Evolutionary conservation across 2,113 vertebrate species (phyloP).

Genomic region (Caracal caracal): DNA sequence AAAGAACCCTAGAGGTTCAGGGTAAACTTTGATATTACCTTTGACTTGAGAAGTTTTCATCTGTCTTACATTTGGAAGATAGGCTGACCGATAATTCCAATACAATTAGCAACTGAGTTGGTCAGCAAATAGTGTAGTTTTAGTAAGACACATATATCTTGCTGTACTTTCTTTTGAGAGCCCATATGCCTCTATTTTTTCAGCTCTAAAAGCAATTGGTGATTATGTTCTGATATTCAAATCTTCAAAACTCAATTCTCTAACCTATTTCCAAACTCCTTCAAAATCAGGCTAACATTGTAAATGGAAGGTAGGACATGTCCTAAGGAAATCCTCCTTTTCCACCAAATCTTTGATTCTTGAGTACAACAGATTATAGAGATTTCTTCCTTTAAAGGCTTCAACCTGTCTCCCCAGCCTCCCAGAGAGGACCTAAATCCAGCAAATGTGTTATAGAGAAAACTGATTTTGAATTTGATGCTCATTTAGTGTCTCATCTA

Average conservation of each 20-base stretch:
- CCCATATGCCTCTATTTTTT: not conserved
- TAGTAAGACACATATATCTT: not conserved
- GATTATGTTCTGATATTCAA: not conserved
- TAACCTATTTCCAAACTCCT: not conserved
- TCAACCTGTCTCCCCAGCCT: not conserved
- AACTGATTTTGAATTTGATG: not conserved
- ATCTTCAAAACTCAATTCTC: not conserved
- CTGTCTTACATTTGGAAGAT: not conserved
- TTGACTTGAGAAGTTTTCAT: not conserved
- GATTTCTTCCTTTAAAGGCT: not conserved
- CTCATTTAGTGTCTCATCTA: not conserved
- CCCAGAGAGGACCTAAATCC: not conserved
- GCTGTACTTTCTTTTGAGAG: not conserved
- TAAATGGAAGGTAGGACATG: not conserved
- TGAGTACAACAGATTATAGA: not conserved
- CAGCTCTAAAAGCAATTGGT: not conserved
- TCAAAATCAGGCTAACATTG: not conserved
- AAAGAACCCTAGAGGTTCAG: not conserved
- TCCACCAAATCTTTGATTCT: not conserved
- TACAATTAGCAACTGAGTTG: not conserved
- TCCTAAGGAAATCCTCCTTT: not conserved
- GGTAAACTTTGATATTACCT: not conserved
- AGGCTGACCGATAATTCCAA: not conserved
- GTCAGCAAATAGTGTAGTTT: not conserved
- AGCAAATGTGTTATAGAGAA: not conserved